Evolutionary conservation across 37 sponge, comb jelly and placozoan species (phyloP).

Genomic region (Oopsacas minuta): DNA sequence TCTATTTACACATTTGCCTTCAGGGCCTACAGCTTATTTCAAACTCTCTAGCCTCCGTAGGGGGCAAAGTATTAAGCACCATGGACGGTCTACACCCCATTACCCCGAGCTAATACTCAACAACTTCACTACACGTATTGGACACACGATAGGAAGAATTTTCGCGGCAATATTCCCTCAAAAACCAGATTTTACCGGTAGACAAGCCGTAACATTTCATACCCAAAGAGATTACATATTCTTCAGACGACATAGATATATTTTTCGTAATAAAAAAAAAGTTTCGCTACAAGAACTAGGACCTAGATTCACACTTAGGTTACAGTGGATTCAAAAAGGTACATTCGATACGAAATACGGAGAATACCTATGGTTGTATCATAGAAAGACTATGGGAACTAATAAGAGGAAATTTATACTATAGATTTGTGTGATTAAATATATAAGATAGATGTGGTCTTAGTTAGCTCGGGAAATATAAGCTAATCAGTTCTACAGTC

Average conservation of each 20-base stretch:
- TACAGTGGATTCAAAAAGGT: constrained; percentile 78
- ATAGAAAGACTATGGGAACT: constrained; percentile 28
- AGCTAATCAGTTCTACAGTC: not conserved
- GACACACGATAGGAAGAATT: constrained; percentile 85
- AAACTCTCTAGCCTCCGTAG: constrained; percentile 63
- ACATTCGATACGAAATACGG: constrained; percentile 83
- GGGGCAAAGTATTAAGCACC: constrained; percentile 70
- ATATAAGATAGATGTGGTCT: not conserved
- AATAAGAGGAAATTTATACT: not conserved
- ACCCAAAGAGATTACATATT: constrained; percentile 95
- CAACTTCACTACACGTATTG: constrained; percentile 81
- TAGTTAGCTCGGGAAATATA: not conserved
- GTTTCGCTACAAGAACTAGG: constrained; percentile 91
- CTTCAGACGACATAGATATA: constrained; percentile 93
- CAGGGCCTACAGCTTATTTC: constrained; percentile 92
- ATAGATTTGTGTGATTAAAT: not conserved
- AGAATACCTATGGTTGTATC: constrained; percentile 86
- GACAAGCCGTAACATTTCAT: constrained; percentile 88
- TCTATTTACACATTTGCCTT: constrained; percentile 73
- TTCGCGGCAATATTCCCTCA: constrained; percentile 79
- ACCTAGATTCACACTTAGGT: constrained; percentile 86
- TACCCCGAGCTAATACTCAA: constrained; percentile 89
- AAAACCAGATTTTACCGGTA: constrained; percentile 83
- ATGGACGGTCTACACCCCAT: constrained; percentile 59
- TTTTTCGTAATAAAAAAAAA: constrained; percentile 70